phyloP scores from a whole-genome alignment of 2,888 invertebrate genomes.

The Sminthurides aquaticus region DNA sequence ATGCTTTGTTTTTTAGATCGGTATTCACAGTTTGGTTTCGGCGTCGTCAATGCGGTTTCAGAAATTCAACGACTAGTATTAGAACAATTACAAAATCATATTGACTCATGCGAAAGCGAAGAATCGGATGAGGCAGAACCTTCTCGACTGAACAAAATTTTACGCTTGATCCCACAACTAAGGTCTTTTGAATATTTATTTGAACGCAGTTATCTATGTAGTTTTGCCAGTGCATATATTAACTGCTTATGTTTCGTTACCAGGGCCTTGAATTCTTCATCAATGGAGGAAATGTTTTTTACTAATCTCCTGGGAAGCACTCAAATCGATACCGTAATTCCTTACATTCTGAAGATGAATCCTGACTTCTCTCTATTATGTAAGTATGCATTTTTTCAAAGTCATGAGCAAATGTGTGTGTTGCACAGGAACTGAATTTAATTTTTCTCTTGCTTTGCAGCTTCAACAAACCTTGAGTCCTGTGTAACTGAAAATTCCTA shows the following conservation, averaged over 20 bases:
- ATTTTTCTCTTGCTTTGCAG: too few relatives aligned
- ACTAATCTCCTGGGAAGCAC: conserved; percentile 84
- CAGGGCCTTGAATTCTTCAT: conserved; percentile 33
- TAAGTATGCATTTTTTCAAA: conserved; percentile 20
- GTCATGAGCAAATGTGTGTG: neutral
- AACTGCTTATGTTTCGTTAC: too few relatives aligned
- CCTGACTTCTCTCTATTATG: conserved; percentile 42
- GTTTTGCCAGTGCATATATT: conserved; percentile 1
- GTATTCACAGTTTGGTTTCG: conserved; percentile 27
- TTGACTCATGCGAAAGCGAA: conserved; percentile 29
- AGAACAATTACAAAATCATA: conserved; percentile 34
- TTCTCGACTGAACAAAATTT: conserved; percentile 26
- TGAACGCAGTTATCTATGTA: too few relatives aligned
- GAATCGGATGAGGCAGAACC: conserved; percentile 23
- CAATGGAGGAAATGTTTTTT: conserved; percentile 83
- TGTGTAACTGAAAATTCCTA: conserved; percentile 29
- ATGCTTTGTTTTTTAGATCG: conserved; percentile 28
- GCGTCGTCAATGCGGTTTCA: conserved; percentile 29
- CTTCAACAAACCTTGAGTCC: conserved; percentile 25
- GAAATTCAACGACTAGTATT: conserved; percentile 33
- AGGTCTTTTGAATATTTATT: conserved; percentile 23
- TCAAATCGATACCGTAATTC: conserved; percentile 87
- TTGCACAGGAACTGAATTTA: too few relatives aligned
- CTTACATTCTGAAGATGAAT: conserved; percentile 64
- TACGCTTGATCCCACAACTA: conserved; percentile 37